Conservation (phyloP, 2,888 invertebrate genomes). For the Clunio marinus region DNA sequence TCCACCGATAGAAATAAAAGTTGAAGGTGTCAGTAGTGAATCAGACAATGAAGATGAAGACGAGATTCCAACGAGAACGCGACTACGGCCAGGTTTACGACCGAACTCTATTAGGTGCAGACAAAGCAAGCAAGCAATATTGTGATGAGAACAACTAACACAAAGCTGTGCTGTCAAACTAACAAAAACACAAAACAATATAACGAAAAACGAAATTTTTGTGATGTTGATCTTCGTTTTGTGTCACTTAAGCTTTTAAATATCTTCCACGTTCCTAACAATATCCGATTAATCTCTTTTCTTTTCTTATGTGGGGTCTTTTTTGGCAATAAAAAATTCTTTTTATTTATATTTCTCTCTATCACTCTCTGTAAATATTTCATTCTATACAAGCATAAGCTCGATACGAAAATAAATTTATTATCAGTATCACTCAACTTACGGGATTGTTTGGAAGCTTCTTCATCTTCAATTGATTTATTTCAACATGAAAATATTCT, state of each 20-base stretch:
- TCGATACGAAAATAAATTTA: conserved; percentile 4
- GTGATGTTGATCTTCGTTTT: not conserved
- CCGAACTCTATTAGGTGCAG: not conserved
- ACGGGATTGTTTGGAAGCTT: not conserved
- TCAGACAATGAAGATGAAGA: not conserved
- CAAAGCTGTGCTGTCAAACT: not conserved
- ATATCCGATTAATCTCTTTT: not conserved
- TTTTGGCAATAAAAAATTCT: not conserved
- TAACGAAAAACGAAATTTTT: too few relatives aligned
- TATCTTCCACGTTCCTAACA: not conserved
- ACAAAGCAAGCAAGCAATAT: not conserved
- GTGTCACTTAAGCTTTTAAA: not conserved
- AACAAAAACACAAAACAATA: too few relatives aligned
- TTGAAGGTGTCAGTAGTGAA: conserved; percentile 1
- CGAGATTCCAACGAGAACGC: not conserved
- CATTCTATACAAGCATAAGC: too few relatives aligned
- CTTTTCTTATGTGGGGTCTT: not conserved
- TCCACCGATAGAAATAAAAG: not conserved
- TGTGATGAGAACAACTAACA: too few relatives aligned
- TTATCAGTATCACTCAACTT: not conserved
- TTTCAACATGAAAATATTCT: not conserved
- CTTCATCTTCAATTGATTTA: not conserved
- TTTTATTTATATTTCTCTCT: too few relatives aligned
- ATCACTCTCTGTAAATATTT: too few relatives aligned
- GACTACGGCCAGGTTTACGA: not conserved